Percentiles rank a stretch among this genome's conserved stretches.
These are phyloP conservation scores for Centropus bengalensis DNA, from an alignment of 2,113 vertebrate genomes.

Conservation along the genomic window DNA sequence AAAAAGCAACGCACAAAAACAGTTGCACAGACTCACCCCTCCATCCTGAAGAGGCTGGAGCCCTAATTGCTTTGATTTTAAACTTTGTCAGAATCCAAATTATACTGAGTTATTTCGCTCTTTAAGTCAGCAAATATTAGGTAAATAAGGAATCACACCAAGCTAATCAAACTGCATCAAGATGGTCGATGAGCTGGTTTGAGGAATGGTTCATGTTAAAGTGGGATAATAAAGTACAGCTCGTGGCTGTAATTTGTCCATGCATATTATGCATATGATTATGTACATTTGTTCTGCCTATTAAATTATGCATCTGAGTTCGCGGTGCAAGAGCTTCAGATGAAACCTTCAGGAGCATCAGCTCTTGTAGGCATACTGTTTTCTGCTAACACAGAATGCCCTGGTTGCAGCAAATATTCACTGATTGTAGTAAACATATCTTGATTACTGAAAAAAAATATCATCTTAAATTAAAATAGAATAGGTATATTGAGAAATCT, in stretches of 20 bases:
- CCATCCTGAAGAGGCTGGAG: background rate
- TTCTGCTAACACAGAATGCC: background rate
- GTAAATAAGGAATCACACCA: background rate
- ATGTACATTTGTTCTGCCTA: background rate
- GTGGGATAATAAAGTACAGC: background rate
- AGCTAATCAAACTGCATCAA: background rate
- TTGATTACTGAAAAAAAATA: background rate
- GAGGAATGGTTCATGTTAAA: background rate
- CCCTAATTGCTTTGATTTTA: background rate
- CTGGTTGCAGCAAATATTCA: background rate
- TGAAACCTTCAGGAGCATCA: background rate
- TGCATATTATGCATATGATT: too few relatives aligned
- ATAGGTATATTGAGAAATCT: conserved; percentile 46
- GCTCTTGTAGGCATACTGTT: background rate
- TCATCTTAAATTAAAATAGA: conserved; percentile 19
- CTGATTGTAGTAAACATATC: background rate
- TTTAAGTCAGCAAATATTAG: background rate
- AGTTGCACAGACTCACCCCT: background rate
- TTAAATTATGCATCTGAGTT: background rate
- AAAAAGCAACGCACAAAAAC: background rate
- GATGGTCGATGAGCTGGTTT: background rate
- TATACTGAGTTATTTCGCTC: background rate
- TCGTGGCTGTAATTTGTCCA: background rate
- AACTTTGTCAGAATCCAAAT: background rate
- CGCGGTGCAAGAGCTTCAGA: background rate